A percentile compares a stretch with the other conserved stretches of the same genome.
Evolutionary conservation across 2,113 vertebrate species (phyloP).

Genomic region (Myiozetetes cayanensis): DNA sequence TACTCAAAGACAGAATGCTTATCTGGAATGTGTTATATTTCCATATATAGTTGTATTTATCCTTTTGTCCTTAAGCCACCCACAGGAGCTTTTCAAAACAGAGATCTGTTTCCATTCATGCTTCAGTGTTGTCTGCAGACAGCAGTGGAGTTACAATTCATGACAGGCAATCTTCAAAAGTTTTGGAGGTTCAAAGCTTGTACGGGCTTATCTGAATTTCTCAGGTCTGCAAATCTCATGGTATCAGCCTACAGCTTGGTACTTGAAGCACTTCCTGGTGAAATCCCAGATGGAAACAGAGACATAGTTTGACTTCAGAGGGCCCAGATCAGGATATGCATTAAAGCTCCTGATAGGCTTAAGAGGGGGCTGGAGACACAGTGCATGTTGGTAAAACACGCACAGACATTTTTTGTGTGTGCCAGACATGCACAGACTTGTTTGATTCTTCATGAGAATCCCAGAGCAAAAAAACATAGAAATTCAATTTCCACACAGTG

Average conservation of each 20-base stretch:
- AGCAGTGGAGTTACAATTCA: neutral
- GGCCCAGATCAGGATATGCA: neutral
- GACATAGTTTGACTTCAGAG: slow-evolving; percentile 16
- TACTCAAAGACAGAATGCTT: neutral
- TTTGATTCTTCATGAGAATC: neutral
- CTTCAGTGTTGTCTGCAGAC: neutral
- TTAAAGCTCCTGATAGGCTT: neutral
- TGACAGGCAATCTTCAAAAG: slow-evolving; percentile 44
- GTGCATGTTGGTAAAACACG: neutral
- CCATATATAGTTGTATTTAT: neutral
- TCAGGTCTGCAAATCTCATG: slow-evolving; percentile 33
- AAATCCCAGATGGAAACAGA: slow-evolving; percentile 31
- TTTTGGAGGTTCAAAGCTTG: slow-evolving; percentile 32
- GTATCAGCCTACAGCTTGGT: slow-evolving; percentile 38
- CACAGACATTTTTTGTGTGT: neutral
- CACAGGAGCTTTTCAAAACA: neutral
- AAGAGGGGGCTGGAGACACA: neutral
- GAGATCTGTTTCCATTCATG: slow-evolving; percentile 44
- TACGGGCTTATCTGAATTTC: slow-evolving; percentile 49
- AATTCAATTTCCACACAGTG: neutral
- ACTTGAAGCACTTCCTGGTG: slow-evolving; percentile 35
- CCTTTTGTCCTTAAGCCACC: neutral
- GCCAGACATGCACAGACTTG: neutral
- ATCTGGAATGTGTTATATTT: neutral
- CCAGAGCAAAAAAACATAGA: neutral